Percentiles rank a stretch among this genome's conserved stretches.
Conservation (phyloP, 2,888 invertebrate genomes). For the Polietes domitor region DNA sequence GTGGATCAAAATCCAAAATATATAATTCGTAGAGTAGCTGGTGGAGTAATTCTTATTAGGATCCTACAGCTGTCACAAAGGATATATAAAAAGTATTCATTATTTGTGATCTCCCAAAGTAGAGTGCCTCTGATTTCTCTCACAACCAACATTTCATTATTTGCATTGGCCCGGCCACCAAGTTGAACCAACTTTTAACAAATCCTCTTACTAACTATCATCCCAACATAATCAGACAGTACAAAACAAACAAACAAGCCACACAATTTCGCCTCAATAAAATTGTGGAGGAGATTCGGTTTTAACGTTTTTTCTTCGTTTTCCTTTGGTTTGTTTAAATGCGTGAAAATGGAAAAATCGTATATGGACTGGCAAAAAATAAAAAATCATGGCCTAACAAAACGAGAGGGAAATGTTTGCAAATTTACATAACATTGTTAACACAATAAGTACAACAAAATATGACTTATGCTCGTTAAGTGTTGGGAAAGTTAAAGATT, state of each 20-base stretch:
- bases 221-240: constrained; percentile 29
- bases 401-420: background rate
- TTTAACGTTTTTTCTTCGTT: constrained; percentile 16
- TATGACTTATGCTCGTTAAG: constrained; percentile 4
- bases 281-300: constrained; percentile 33
- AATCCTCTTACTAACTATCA: constrained; percentile 26
- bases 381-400: background rate
- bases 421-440: constrained; percentile 34
- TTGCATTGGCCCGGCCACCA: background rate
- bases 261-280: background rate
- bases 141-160: background rate
- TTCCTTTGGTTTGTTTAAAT: background rate
- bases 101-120: too few relatives aligned
- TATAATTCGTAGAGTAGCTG: too few relatives aligned
- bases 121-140: background rate
- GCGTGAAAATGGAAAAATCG: constrained; percentile 29
- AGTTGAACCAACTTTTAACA: constrained; percentile 8
- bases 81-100: too few relatives aligned
- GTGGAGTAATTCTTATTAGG: too few relatives aligned
- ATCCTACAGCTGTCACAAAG: too few relatives aligned
- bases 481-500: constrained; percentile 9
- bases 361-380: constrained; percentile 20
- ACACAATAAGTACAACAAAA: constrained; percentile 17
- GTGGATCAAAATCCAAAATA: too few relatives aligned
- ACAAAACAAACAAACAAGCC: constrained; percentile 13